A percentile compares a stretch with the other conserved stretches of the same genome.
phyloP scores from a whole-genome alignment of 2,113 vertebrate species.

The Neogobius melanostomus region DNA sequence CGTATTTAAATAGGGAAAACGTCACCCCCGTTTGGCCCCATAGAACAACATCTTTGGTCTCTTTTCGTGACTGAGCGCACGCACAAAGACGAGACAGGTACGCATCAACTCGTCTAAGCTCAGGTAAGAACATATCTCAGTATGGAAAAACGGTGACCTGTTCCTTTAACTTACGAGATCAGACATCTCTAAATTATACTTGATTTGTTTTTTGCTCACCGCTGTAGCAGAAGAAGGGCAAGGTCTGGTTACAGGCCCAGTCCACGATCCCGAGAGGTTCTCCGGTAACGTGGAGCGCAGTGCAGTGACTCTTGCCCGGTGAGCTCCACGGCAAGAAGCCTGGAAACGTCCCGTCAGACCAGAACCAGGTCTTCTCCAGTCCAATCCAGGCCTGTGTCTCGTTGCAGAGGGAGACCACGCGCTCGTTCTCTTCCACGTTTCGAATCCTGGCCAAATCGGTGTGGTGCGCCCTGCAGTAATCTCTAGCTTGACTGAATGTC shows the following conservation, averaged over 20 bases:
- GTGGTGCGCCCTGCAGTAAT: conserved; percentile 6
- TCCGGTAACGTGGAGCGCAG: neutral
- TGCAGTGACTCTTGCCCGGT: neutral
- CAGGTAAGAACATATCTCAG: no score
- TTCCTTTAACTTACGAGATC: no score
- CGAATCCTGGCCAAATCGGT: conserved; percentile 31
- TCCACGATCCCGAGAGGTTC: neutral
- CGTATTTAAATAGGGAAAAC: no score
- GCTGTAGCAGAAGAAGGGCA: conserved; percentile 13
- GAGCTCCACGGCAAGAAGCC: neutral
- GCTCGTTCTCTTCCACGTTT: conserved; percentile 2
- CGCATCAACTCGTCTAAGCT: no score
- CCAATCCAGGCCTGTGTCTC: conserved; percentile 1
- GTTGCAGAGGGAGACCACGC: neutral
- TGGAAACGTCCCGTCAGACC: conserved; percentile 14
- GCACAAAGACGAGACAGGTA: no score
- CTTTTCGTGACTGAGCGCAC: no score
- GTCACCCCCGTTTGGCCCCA: no score
- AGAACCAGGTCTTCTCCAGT: conserved; percentile 7
- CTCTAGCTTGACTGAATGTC: neutral
- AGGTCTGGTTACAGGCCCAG: accelerated
- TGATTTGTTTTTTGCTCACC: neutral
- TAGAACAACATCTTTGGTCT: no score
- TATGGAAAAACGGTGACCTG: no score
- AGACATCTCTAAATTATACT: no score